Conservation (phyloP, 2,888 invertebrate species). For the Cylindroiulus punctatus region DNA sequence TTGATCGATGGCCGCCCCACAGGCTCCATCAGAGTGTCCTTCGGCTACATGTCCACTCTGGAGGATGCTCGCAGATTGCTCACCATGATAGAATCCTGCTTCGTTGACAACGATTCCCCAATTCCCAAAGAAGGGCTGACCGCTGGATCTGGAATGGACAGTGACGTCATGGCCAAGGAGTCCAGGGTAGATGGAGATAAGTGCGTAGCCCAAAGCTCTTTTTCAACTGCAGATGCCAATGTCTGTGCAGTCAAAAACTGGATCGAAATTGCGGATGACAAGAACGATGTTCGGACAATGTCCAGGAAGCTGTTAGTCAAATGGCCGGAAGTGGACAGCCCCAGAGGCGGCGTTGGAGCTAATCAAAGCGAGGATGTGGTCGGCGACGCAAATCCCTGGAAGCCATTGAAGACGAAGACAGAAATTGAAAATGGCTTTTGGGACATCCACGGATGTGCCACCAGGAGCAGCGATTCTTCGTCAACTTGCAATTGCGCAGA, state of each 20-base stretch:
- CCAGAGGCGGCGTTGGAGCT: constrained; percentile 24
- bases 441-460: neutral
- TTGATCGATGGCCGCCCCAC: constrained; percentile 87
- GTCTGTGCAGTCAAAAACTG: neutral
- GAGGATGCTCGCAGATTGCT: constrained; percentile 78
- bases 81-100: constrained; percentile 79
- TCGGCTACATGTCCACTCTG: constrained; percentile 87
- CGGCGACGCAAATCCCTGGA: constrained; percentile 5
- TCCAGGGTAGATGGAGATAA: neutral
- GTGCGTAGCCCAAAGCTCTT: neutral
- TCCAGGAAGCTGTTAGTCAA: constrained; percentile 40
- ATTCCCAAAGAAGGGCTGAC: neutral
- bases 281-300: constrained; percentile 26
- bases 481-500: constrained; percentile 25
- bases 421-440: constrained; percentile 32
- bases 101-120: constrained; percentile 64
- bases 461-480: too few species aligned
- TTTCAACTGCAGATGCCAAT: neutral
- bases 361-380: constrained; percentile 29
- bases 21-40: constrained; percentile 90
- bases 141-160: neutral
- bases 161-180: neutral
- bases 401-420: neutral
- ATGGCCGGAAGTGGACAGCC: constrained; percentile 47
- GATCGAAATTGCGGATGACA: neutral